Conservation (phyloP, 2,797 vertebrate genomes). For the Zalophus californianus region DNA sequence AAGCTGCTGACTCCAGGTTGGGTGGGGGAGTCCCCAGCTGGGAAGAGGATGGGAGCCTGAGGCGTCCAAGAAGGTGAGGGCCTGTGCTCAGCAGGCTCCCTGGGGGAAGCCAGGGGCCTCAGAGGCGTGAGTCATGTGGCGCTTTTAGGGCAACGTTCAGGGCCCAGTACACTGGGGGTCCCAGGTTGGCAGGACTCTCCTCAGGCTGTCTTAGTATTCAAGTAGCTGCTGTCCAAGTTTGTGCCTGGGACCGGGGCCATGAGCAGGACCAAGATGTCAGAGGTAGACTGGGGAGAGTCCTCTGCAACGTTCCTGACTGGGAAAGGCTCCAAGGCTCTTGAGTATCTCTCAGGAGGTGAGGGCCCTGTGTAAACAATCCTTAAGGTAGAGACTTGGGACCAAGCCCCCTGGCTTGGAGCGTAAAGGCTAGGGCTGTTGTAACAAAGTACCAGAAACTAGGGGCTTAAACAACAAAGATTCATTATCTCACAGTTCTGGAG, state of each 20-base stretch:
- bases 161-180: not conserved
- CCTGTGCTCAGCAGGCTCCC: not conserved
- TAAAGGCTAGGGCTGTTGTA: not conserved
- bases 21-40: not conserved
- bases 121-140: not conserved
- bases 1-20: not conserved
- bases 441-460: not conserved
- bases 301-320: not conserved
- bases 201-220: not conserved
- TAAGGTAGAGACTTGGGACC: not conserved
- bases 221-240: not conserved
- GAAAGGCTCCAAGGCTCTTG: not conserved
- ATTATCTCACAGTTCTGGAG: not conserved
- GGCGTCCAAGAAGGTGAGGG: not conserved
- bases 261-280: not conserved
- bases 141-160: not conserved
- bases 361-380: not conserved
- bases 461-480: not conserved
- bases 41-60: not conserved
- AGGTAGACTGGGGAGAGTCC: not conserved
- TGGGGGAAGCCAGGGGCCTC: not conserved
- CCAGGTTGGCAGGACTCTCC: not conserved
- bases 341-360: not conserved
- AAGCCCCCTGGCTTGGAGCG: not conserved
- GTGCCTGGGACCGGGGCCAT: not conserved